phyloP scores from a whole-genome alignment of 1,140 invertebrate species.

The Tetramorium alpestre region DNA sequence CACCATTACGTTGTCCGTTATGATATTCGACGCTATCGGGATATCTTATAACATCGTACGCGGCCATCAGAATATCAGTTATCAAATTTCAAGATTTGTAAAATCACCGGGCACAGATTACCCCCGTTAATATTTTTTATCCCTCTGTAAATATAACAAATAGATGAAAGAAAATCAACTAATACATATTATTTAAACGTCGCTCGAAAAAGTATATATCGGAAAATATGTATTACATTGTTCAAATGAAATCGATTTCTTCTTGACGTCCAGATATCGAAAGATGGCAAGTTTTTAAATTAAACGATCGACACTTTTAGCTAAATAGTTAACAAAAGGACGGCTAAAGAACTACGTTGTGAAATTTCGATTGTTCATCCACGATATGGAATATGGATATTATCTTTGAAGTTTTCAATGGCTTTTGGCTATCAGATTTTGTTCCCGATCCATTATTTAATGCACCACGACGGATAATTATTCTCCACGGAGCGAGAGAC shows the following conservation, averaged over 20 bases:
- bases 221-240: neutral
- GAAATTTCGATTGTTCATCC: neutral
- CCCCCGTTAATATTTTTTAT: neutral
- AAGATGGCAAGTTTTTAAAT: neutral
- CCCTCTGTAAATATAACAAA: neutral
- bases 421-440: neutral
- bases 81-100: conserved; percentile 26
- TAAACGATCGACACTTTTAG: neutral
- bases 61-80: conserved; percentile 1
- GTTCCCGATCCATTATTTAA: neutral
- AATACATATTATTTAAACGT: neutral
- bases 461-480: conserved; percentile 12
- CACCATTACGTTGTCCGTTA: neutral
- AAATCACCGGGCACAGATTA: neutral
- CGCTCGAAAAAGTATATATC: neutral
- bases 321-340: neutral
- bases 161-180: neutral
- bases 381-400: neutral
- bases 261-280: neutral
- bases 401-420: neutral
- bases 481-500: conserved; percentile 6
- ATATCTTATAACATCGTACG: conserved; percentile 17
- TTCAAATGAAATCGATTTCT: neutral
- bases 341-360: neutral
- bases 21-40: conserved; percentile 7